Percentiles rank a stretch among this genome's conserved stretches.
Evolutionary conservation across 64 coral and sea anemone species (phyloP).

Genomic region (Montipora efflorescens): DNA sequence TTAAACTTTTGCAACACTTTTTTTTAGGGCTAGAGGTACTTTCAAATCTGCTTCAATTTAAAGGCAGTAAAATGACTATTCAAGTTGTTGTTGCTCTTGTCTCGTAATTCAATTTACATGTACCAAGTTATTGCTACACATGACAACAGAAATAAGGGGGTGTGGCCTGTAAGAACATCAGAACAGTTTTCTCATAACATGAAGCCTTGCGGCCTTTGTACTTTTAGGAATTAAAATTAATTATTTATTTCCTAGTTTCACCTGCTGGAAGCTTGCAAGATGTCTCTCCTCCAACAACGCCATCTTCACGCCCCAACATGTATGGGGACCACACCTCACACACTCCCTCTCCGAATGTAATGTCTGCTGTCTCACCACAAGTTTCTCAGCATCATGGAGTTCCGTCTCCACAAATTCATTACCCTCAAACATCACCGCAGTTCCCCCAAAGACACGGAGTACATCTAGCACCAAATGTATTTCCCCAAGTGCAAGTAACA

Average conservation of each 20-base stretch:
- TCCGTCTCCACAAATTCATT: slow-evolving; percentile 79
- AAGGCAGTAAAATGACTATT: too few species aligned
- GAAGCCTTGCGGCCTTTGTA: too few species aligned
- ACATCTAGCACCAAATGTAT: slow-evolving; percentile 60
- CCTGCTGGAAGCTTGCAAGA: slow-evolving; percentile 93
- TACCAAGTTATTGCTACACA: too few species aligned
- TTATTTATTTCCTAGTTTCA: slow-evolving; percentile 69
- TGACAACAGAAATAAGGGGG: too few species aligned
- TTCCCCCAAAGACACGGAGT: slow-evolving; percentile 65
- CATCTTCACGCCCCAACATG: slow-evolving; percentile 81
- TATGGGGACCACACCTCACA: slow-evolving; percentile 68
- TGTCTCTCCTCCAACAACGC: slow-evolving; percentile 96
- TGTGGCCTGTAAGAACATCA: too few species aligned
- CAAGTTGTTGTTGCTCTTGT: too few species aligned
- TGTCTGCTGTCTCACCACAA: slow-evolving; percentile 76
- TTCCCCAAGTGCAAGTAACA: slow-evolving; percentile 51
- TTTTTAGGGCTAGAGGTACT: too few species aligned
- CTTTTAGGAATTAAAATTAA: neutral
- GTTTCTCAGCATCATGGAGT: slow-evolving; percentile 73
- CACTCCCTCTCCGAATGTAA: slow-evolving; percentile 87
- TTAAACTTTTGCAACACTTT: too few species aligned
- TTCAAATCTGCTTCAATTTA: too few species aligned
- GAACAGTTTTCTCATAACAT: too few species aligned
- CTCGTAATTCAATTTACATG: too few species aligned
- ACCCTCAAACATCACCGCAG: slow-evolving; percentile 18